A percentile compares a stretch with the other conserved stretches of the same genome.
Conservation (phyloP, 2,888 invertebrate species). For the Podotricha telesiphe region DNA sequence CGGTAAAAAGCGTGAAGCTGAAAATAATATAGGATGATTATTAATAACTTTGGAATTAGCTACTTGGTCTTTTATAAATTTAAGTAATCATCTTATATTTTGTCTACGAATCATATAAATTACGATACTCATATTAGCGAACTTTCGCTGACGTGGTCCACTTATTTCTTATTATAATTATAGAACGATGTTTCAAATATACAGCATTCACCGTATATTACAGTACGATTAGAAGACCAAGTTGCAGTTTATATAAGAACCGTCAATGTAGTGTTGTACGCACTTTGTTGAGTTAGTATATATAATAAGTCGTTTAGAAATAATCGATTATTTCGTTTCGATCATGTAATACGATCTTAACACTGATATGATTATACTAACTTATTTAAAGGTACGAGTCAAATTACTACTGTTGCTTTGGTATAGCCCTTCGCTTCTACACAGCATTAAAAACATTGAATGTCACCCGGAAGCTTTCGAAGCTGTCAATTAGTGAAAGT, state of each 20-base stretch:
- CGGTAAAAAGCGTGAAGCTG: too few relatives aligned
- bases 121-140: neutral
- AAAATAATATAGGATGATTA: too few relatives aligned
- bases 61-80: too few relatives aligned
- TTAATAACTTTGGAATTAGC: too few relatives aligned
- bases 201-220: neutral
- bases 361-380: conserved; percentile 11
- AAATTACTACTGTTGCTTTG: neutral
- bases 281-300: neutral
- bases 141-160: neutral
- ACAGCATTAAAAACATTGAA: neutral
- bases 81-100: neutral
- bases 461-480: conserved; percentile 8
- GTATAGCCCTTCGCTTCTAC: neutral
- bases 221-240: neutral
- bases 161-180: neutral
- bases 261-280: neutral
- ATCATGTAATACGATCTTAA: conserved; percentile 11
- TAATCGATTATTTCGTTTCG: conserved; percentile 6
- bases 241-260: conserved; percentile 12
- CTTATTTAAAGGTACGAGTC: neutral
- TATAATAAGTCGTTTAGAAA: conserved; percentile 13
- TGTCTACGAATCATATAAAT: neutral
- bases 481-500: conserved; percentile 22
- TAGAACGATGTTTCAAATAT: neutral